These are phyloP conservation scores for Mugil cephalus DNA, from an alignment of 2,113 vertebrate genomes.

Conservation along the genomic window DNA sequence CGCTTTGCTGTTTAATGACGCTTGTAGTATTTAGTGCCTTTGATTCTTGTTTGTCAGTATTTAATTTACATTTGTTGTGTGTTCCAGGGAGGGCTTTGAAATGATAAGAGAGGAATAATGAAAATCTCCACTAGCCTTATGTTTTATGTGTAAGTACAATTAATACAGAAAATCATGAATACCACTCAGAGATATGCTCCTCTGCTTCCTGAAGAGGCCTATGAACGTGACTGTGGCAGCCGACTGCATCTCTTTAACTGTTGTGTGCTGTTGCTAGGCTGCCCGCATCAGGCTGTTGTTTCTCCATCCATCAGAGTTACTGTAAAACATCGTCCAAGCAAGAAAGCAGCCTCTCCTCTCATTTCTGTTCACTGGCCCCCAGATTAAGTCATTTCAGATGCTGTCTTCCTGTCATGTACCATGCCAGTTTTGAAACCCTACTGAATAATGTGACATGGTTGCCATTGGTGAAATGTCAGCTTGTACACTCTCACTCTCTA, in stretches of 20 bases:
- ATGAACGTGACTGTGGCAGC: not conserved
- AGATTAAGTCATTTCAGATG: constrained; percentile 28
- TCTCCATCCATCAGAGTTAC: constrained; percentile 29
- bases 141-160: not conserved
- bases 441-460: too few relatives aligned
- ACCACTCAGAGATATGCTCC: not conserved
- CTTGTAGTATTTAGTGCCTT: not conserved
- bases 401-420: not conserved
- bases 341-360: not conserved
- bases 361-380: not conserved
- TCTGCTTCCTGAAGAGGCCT: not conserved
- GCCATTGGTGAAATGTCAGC: too few relatives aligned
- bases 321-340: constrained; percentile 6
- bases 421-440: not conserved
- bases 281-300: constrained; percentile 16
- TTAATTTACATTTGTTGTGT: not conserved
- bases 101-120: not conserved
- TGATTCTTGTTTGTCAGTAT: not conserved
- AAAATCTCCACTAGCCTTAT: not conserved
- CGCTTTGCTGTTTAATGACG: too few relatives aligned
- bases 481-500: too few relatives aligned
- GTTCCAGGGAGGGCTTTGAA: not conserved
- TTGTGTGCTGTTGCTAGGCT: constrained; percentile 21
- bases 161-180: too few relatives aligned
- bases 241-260: constrained; percentile 4